These are phyloP conservation scores for Odontocerum albicorne DNA, from an alignment of 2,888 invertebrate species.

Conservation along the genomic window DNA sequence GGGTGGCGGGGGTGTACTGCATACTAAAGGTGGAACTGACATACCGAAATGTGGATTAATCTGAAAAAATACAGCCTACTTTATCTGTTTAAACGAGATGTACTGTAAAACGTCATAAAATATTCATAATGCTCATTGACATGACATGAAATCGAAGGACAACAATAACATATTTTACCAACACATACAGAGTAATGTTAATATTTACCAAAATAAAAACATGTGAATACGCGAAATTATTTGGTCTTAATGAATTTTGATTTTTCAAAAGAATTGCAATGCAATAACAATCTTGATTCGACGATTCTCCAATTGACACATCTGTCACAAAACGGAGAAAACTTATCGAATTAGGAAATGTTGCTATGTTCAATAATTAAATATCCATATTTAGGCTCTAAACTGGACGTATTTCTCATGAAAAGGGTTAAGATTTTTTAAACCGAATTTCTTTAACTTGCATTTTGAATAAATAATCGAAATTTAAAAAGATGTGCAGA, in stretches of 20 bases:
- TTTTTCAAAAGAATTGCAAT: no score
- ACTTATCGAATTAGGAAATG: constrained; percentile 23
- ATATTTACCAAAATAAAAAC: constrained; percentile 4
- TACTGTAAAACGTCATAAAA: not conserved
- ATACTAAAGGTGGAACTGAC: constrained; percentile 68
- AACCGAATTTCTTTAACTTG: no score
- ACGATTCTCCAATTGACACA: constrained; percentile 28
- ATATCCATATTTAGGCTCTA: no score
- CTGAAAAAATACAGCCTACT: constrained; percentile 5
- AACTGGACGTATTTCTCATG: no score
- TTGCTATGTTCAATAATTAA: constrained; percentile 8
- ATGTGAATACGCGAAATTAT: constrained; percentile 11
- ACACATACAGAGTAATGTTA: not conserved
- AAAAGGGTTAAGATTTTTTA: no score
- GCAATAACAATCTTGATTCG: constrained; percentile 9
- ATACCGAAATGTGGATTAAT: constrained; percentile 41
- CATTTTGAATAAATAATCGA: no score
- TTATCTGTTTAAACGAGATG: not conserved
- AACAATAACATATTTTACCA: constrained; percentile 4
- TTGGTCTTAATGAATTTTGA: no score
- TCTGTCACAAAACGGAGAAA: constrained; percentile 26
- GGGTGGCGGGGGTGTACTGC: constrained; percentile 67
- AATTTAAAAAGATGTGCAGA: no score
- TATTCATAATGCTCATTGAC: not conserved
- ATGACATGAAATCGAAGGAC: constrained; percentile 18